phyloP scores from a whole-genome alignment of 2,113 vertebrate genomes.

The Synchiropus splendidus region DNA sequence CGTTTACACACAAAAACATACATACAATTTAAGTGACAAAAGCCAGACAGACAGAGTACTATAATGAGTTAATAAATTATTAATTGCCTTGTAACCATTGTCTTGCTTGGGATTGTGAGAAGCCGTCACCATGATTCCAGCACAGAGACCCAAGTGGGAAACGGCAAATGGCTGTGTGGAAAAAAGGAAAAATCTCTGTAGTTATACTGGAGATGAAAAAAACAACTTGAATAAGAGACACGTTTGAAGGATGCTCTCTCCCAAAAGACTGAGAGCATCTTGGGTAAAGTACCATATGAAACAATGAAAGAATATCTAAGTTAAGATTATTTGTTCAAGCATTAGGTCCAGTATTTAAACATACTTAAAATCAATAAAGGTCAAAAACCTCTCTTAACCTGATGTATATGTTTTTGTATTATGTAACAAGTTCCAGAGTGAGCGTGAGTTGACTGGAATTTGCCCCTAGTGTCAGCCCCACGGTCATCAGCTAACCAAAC shows the following conservation, averaged over 20 bases:
- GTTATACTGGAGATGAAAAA: too few relatives aligned
- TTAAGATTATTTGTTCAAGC: too few relatives aligned
- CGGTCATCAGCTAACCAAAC: too few relatives aligned
- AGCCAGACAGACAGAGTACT: too few relatives aligned
- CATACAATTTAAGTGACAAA: too few relatives aligned
- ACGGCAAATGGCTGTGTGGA: conserved; percentile 82
- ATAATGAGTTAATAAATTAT: too few relatives aligned
- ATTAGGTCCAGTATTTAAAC: neutral
- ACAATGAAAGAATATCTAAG: too few relatives aligned
- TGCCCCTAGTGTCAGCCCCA: conserved; percentile 8
- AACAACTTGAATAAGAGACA: too few relatives aligned
- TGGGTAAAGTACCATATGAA: too few relatives aligned
- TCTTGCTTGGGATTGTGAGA: conserved; percentile 98
- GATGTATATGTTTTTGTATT: conserved; percentile 18
- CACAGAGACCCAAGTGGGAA: conserved; percentile 80
- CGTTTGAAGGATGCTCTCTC: too few relatives aligned
- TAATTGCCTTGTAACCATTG: conserved; percentile 97
- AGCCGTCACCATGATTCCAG: conserved; percentile 94
- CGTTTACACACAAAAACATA: too few relatives aligned
- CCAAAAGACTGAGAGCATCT: too few relatives aligned
- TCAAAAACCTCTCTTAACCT: neutral
- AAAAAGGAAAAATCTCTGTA: conserved; percentile 1
- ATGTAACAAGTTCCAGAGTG: conserved; percentile 13
- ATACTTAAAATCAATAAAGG: neutral
- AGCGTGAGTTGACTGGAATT: conserved; percentile 29